A percentile compares a stretch with the other conserved stretches of the same genome.
These are phyloP conservation scores for Agrochola macilenta DNA, from an alignment of 2,888 invertebrate species.

Conservation along the genomic window DNA sequence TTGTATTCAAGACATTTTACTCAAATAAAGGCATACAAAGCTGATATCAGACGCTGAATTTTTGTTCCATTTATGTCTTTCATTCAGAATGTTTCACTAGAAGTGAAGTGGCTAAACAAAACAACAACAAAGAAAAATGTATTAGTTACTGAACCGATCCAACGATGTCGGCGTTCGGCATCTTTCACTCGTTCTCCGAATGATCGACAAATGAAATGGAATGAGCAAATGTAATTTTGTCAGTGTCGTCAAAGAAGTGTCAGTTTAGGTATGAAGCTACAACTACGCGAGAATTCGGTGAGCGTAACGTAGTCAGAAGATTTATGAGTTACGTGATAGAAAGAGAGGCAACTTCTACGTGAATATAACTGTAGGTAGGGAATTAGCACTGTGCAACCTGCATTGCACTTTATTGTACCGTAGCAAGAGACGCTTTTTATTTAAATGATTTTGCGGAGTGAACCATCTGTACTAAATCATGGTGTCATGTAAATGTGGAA, in stretches of 20 bases:
- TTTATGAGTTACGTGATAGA: no score
- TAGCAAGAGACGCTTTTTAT: no score
- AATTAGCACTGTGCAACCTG: no score
- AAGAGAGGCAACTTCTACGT: no score
- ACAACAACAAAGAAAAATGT: background rate
- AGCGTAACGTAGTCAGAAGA: no score
- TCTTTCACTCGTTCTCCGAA: background rate
- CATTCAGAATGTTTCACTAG: background rate
- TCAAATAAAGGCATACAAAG: background rate
- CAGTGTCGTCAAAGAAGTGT: background rate
- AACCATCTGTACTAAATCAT: no score
- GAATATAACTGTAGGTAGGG: no score
- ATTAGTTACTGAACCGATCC: background rate
- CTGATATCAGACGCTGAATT: background rate
- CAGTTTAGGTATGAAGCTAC: no score
- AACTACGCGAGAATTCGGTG: no score
- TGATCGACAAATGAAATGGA: background rate
- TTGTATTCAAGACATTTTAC: no score
- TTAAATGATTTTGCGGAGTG: no score
- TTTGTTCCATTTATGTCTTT: background rate
- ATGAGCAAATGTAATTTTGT: background rate
- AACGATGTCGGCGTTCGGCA: background rate
- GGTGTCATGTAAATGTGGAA: background rate
- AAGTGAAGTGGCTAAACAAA: background rate
- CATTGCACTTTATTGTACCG: no score